Conservation (phyloP, 2,797 vertebrate genomes). For the Mormyrops boulengeri region DNA sequence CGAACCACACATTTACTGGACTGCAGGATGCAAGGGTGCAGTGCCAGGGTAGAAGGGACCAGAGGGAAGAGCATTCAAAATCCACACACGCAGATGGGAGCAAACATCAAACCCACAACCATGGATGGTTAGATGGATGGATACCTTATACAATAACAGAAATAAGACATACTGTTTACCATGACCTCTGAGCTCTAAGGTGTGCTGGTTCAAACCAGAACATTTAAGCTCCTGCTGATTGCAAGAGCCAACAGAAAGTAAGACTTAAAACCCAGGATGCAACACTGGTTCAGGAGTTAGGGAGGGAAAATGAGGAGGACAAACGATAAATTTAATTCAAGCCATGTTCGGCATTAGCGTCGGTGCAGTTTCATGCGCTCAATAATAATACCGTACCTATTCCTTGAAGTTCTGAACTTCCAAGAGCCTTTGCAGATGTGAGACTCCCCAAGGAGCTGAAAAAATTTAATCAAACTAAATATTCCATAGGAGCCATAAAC, state of each 20-base stretch:
- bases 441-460: not conserved
- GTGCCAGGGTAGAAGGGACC: not conserved
- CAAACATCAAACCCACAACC: not conserved
- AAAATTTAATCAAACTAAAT: slow-evolving; percentile 7
- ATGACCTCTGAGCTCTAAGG: not conserved
- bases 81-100: not conserved
- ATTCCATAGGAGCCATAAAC: not conserved
- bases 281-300: not conserved
- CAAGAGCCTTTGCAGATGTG: not conserved
- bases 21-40: not conserved
- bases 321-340: not conserved
- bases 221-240: not conserved
- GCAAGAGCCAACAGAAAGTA: not conserved
- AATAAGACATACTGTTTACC: not conserved
- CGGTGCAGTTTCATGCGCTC: not conserved
- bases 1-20: not conserved
- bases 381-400: not conserved
- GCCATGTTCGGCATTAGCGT: not conserved
- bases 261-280: not conserved
- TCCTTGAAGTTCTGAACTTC: slow-evolving; percentile 3
- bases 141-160: not conserved
- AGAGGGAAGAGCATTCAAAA: not conserved
- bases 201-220: not conserved
- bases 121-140: not conserved
- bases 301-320: not conserved